phyloP scores from a whole-genome alignment of 2,888 invertebrate genomes.

The Chrysolina haemoptera region DNA sequence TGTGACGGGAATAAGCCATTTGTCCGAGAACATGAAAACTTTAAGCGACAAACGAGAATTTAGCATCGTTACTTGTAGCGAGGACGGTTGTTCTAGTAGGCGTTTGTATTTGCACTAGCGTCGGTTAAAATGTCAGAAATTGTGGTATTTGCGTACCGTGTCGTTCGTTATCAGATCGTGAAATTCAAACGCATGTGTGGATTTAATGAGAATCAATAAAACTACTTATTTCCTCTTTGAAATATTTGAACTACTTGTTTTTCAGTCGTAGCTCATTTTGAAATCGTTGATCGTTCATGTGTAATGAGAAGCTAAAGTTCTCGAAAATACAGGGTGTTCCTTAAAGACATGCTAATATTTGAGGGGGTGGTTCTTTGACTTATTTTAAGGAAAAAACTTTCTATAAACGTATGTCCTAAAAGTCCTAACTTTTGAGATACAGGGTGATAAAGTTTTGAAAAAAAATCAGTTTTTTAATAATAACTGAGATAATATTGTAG shows the following conservation, averaged over 20 bases:
- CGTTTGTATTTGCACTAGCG: constrained; percentile 10
- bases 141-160: not conserved
- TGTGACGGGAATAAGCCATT: constrained; percentile 30
- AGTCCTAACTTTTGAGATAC: too few relatives aligned
- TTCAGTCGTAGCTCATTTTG: too few relatives aligned
- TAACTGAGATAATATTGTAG: too few relatives aligned
- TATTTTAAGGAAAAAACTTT: too few relatives aligned
- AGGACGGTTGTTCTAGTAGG: constrained; percentile 7
- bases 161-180: not conserved
- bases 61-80: constrained; percentile 1
- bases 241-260: not conserved
- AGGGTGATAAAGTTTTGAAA: too few relatives aligned
- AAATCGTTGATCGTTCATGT: too few relatives aligned
- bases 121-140: constrained; percentile 1
- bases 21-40: constrained; percentile 16
- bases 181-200: not conserved
- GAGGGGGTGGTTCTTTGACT: too few relatives aligned
- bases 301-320: too few relatives aligned
- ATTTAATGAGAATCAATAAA: constrained; percentile 2
- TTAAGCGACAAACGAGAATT: constrained; percentile 28
- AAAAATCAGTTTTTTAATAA: too few relatives aligned
- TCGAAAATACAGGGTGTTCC: too few relatives aligned
- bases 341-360: too few relatives aligned
- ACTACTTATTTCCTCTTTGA: not conserved
- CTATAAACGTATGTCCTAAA: too few relatives aligned